A percentile compares a stretch with the other conserved stretches of the same genome.
Evolutionary conservation across 2,113 vertebrate species (phyloP).

Genomic region (Cnemophilus loriae): DNA sequence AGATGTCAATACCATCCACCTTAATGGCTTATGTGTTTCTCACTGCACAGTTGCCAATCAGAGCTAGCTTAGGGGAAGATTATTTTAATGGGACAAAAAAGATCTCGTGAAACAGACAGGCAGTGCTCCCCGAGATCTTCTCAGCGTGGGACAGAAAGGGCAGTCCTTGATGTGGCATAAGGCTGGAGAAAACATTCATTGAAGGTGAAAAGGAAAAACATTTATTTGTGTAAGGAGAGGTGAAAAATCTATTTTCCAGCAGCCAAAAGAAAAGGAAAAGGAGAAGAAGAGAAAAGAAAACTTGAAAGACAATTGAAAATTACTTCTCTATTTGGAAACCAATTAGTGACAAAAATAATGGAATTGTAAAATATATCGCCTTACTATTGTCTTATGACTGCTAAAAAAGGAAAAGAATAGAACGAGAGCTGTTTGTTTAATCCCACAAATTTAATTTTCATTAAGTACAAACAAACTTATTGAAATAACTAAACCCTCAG

Average conservation of each 20-base stretch:
- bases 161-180: not conserved
- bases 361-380: not conserved
- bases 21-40: not conserved
- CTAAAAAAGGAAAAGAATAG: not conserved
- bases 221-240: not conserved
- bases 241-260: not conserved
- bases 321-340: not conserved
- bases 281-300: not conserved
- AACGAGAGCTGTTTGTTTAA: not conserved
- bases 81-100: not conserved
- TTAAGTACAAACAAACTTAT: not conserved
- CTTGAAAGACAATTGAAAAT: not conserved
- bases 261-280: not conserved
- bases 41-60: not conserved
- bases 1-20: slow-evolving; percentile 26
- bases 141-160: not conserved
- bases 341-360: not conserved
- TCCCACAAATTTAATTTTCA: not conserved
- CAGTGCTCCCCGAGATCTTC: not conserved
- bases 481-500: not conserved
- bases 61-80: not conserved
- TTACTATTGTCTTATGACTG: not conserved
- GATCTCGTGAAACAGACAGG: not conserved
- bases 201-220: not conserved
- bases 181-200: not conserved